Evolutionary conservation across 1,140 invertebrate species (phyloP).

Genomic region (Drosophila mauritiana): DNA sequence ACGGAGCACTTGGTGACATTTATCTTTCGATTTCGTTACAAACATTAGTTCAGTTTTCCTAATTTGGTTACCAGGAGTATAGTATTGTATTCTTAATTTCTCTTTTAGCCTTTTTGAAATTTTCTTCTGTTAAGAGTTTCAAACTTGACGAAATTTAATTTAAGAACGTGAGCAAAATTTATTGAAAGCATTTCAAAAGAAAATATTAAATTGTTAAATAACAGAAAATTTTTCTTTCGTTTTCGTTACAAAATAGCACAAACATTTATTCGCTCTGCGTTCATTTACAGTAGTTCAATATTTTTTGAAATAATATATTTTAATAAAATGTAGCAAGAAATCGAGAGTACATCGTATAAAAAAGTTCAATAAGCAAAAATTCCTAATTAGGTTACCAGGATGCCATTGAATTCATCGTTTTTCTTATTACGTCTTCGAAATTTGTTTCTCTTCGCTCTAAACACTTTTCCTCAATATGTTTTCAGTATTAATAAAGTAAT

Average conservation of each 20-base stretch:
- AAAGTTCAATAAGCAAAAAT: constrained; percentile 19
- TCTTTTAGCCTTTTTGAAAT: too few relatives aligned
- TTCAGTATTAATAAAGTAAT: constrained; percentile 75
- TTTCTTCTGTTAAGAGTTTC: too few relatives aligned
- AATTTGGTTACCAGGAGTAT: too few relatives aligned
- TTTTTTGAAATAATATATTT: not conserved
- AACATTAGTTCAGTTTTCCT: not conserved
- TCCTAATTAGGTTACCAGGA: constrained; percentile 5
- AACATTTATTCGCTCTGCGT: constrained; percentile 20
- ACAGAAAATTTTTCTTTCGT: constrained; percentile 24
- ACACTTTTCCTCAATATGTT: constrained; percentile 73
- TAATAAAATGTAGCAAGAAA: constrained; percentile 31
- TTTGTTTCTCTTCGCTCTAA: constrained; percentile 14
- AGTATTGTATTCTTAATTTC: too few relatives aligned
- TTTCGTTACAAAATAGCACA: constrained; percentile 61
- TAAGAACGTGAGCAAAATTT: constrained; percentile 57
- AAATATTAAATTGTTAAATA: constrained; percentile 37
- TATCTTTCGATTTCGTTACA: constrained; percentile 29
- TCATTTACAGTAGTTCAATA: constrained; percentile 22
- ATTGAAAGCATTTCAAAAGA: constrained; percentile 67
- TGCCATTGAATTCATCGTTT: not conserved
- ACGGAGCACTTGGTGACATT: constrained; percentile 41
- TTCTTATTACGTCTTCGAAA: not conserved
- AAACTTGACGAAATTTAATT: constrained; percentile 7
- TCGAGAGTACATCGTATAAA: constrained; percentile 18